Conservation (phyloP, 2,113 vertebrate species). For the Chinchilla lanigera region DNA sequence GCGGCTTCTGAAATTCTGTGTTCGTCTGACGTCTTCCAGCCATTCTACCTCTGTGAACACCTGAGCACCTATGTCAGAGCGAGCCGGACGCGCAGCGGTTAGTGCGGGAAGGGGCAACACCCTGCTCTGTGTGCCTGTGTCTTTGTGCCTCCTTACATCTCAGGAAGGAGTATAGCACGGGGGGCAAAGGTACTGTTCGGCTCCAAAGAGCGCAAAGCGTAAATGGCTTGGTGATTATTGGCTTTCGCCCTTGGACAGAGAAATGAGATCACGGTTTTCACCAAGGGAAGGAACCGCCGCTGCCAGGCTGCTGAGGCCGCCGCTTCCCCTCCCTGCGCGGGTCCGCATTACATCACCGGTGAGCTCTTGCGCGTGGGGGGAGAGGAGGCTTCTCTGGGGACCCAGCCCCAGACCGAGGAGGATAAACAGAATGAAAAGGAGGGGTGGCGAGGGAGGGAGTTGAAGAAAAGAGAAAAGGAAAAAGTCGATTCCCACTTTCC, state of each 20-base stretch:
- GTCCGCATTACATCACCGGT: conserved; percentile 81
- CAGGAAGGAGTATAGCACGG: neutral
- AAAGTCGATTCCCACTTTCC: neutral
- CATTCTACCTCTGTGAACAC: neutral
- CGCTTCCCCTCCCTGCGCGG: conserved; percentile 57
- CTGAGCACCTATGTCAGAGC: neutral
- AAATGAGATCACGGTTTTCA: conserved; percentile 75
- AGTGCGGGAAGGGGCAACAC: neutral
- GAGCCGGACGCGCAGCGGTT: neutral
- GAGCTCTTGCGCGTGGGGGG: conserved; percentile 39
- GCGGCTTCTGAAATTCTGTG: neutral
- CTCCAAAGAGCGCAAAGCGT: neutral
- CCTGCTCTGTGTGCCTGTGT: neutral
- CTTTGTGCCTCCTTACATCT: neutral
- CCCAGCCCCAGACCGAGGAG: neutral
- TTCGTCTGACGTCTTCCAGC: neutral
- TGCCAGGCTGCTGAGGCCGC: conserved; percentile 12
- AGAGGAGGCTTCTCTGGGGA: neutral
- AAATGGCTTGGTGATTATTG: conserved; percentile 21
- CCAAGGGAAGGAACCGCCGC: conserved; percentile 45
- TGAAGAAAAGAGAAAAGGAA: neutral
- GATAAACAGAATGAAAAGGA: neutral
- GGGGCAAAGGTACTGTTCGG: neutral
- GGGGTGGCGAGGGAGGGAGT: neutral
- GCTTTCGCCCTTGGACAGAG: conserved; percentile 67